Conservation (phyloP, 2,113 vertebrate genomes). For the Saccopteryx bilineata region DNA sequence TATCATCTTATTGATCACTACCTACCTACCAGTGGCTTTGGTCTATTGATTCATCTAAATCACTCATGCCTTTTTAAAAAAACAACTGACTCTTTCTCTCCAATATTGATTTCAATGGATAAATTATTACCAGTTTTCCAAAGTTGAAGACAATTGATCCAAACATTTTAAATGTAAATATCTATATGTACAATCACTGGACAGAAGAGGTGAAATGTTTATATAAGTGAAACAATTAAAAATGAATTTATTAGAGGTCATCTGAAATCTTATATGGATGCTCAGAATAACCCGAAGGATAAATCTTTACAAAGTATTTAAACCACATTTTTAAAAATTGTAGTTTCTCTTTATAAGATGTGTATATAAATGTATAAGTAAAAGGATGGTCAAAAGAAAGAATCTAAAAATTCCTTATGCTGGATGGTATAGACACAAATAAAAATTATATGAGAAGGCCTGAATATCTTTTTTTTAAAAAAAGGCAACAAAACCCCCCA, state of each 20-base stretch:
- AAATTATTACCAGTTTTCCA: constrained; percentile 60
- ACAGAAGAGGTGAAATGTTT: constrained; percentile 46
- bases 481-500: not conserved
- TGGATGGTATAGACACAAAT: constrained; percentile 21
- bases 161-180: constrained; percentile 68
- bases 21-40: not conserved
- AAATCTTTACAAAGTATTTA: constrained; percentile 7
- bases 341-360: not conserved
- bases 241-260: constrained; percentile 44
- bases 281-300: constrained; percentile 48
- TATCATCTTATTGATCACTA: constrained; percentile 14
- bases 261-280: constrained; percentile 7
- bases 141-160: constrained; percentile 71
- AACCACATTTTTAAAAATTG: not conserved
- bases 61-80: constrained; percentile 29
- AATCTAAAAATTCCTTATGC: not conserved
- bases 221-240: constrained; percentile 58
- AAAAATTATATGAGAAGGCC: not conserved
- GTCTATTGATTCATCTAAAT: constrained; percentile 55
- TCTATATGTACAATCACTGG: constrained; percentile 21
- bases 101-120: constrained; percentile 65
- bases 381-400: not conserved
- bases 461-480: not conserved
- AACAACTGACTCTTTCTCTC: constrained; percentile 37
- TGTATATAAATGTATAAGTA: not conserved